Evolutionary conservation across 2,113 vertebrate species (phyloP).

Genomic region (Pandion haliaetus): DNA sequence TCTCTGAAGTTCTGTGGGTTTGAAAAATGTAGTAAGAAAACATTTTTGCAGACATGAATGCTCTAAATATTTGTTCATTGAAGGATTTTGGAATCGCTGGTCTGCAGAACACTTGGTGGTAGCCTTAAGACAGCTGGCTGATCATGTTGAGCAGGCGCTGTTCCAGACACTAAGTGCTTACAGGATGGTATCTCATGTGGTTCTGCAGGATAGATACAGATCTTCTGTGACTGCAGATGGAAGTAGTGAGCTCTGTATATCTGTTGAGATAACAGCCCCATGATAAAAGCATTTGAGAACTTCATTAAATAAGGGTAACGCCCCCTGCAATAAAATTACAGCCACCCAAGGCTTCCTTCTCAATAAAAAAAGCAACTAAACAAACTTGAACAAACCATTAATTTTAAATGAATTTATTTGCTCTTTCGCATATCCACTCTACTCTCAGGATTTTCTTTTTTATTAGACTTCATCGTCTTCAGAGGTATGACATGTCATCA

Average conservation of each 20-base stretch:
- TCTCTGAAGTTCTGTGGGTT: background rate
- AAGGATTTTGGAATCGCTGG: background rate
- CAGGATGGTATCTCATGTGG: background rate
- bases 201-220: background rate
- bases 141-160: background rate
- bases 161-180: background rate
- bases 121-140: background rate
- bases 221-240: background rate
- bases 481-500: background rate
- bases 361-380: background rate
- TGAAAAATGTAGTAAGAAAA: background rate
- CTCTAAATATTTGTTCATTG: constrained; percentile 39
- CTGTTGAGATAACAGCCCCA: background rate
- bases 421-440: background rate
- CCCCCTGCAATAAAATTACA: background rate
- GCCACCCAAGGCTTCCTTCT: background rate
- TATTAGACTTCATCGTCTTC: background rate
- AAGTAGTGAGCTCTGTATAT: background rate
- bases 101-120: background rate
- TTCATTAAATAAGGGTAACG: background rate
- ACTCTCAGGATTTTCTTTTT: background rate
- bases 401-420: background rate
- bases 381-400: background rate
- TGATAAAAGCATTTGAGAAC: background rate
- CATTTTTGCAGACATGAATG: background rate